These are phyloP conservation scores for Psilopogon haemacephalus DNA, from an alignment of 2,113 vertebrate genomes.

Conservation along the genomic window DNA sequence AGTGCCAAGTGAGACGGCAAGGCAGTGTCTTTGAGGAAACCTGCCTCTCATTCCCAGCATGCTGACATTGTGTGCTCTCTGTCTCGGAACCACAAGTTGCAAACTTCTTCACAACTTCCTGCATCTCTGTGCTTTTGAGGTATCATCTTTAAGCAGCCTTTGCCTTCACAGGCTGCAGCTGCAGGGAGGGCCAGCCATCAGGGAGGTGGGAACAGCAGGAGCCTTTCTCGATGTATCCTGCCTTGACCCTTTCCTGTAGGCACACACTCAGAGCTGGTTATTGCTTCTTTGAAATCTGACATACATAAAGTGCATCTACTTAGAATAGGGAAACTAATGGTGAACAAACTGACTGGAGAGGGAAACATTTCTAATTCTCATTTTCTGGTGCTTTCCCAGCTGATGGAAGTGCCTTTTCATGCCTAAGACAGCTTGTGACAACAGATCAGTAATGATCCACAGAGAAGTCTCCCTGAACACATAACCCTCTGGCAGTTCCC, in stretches of 20 bases:
- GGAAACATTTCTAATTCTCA: conserved; percentile 22
- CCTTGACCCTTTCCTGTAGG: neutral
- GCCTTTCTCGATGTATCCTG: neutral
- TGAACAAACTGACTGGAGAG: neutral
- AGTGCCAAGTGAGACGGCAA: neutral
- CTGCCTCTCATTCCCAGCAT: neutral
- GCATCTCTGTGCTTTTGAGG: neutral
- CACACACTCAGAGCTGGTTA: neutral
- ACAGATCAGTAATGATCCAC: neutral
- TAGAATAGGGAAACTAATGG: neutral
- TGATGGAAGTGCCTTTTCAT: neutral
- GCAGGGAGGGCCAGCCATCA: neutral
- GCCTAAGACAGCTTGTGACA: neutral
- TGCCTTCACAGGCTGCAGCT: neutral
- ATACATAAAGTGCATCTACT: neutral
- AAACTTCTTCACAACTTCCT: neutral
- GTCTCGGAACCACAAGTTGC: neutral
- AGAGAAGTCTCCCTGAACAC: neutral
- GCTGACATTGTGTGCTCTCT: neutral
- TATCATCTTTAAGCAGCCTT: neutral
- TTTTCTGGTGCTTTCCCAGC: neutral
- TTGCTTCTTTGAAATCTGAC: neutral
- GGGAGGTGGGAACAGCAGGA: neutral
- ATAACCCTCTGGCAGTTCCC: neutral
- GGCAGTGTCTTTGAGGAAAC: neutral